Evolutionary conservation across 2,888 invertebrate genomes (phyloP), one percentile per base, ranked within the genome.

Genomic region (Erebia palarica): DNA sequence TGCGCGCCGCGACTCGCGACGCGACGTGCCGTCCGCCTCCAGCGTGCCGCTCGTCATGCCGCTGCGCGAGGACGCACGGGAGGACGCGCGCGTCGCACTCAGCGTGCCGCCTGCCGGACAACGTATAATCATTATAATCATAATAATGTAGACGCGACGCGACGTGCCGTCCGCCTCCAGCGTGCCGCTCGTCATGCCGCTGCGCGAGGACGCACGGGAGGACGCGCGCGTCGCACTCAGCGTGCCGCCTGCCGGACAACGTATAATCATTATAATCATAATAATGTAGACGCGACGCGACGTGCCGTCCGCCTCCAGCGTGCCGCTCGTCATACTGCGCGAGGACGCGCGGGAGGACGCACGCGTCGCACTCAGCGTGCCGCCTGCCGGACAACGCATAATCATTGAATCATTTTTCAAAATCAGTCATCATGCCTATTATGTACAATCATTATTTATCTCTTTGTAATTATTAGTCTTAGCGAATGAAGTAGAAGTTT

Each of bases 1-100:
- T 97, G 97, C 96, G 94, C 97, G 96, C n/a, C n/a, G n/a, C n/a
- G n/a, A n/a, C n/a, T n/a, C n/a, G n/a, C 88, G 97, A 97, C 85
- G 96, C 86, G 71, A 90, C 71, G 89, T 65, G 90, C 89, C 76
- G 44, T 84, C 87, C 77, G 88, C 87, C 80, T 86, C 89, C 80
- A 86, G 84, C 76, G 88, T 87, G 80, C 90, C 90, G 77, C 81
- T 93, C 87, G 85, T 92, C 86, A 87, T 84, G 79, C 94, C 94
- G 89, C 88, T 88, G 92, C 94, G 91, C 4, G 90, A 88, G n/a
- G 91, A 91, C 73, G 91, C 91, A 74, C 91, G 90, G 16, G 91
- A 91, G 49, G 90, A 90, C 47, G 89, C 90, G 57, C 94, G 94
- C 68, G 94, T 88, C 61, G 83, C 91, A 81, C 92, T 92, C 81